These are phyloP conservation scores for Catalaphyllia jardinei DNA, from an alignment of 64 coral and sea anemone genomes.

Conservation along the genomic window DNA sequence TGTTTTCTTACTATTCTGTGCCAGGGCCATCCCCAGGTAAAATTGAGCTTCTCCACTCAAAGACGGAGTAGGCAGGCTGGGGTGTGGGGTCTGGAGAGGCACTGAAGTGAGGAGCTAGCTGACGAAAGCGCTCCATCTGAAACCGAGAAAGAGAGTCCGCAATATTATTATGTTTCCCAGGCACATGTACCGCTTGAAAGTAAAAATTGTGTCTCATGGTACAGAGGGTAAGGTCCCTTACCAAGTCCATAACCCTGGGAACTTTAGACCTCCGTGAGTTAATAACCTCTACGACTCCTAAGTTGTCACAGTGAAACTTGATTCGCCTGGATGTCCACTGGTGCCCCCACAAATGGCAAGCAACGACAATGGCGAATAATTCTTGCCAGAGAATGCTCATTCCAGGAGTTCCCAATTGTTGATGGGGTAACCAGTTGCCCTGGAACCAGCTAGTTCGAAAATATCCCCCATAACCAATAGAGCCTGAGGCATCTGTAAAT, in stretches of 20 bases:
- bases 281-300: neutral
- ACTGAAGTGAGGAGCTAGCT: conserved; percentile 3
- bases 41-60: neutral
- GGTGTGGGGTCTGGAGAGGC: neutral
- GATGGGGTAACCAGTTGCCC: neutral
- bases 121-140: conserved; percentile 8
- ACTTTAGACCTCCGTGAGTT: neutral
- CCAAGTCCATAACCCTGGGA: neutral
- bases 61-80: neutral
- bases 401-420: neutral
- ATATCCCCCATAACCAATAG: neutral
- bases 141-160: conserved; percentile 35
- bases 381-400: neutral
- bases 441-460: neutral
- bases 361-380: conserved; percentile 8
- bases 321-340: neutral
- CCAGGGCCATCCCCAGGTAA: neutral
- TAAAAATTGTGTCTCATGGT: neutral
- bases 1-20: neutral
- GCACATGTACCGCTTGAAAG: neutral
- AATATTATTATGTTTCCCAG: conserved; percentile 1
- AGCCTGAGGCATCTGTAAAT: neutral
- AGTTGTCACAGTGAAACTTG: neutral
- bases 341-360: neutral
- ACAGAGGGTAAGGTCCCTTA: neutral